A percentile compares a stretch with the other conserved stretches of the same genome.
Evolutionary conservation across 2,113 vertebrate genomes (phyloP).

Genomic region (Thermophis baileyi): DNA sequence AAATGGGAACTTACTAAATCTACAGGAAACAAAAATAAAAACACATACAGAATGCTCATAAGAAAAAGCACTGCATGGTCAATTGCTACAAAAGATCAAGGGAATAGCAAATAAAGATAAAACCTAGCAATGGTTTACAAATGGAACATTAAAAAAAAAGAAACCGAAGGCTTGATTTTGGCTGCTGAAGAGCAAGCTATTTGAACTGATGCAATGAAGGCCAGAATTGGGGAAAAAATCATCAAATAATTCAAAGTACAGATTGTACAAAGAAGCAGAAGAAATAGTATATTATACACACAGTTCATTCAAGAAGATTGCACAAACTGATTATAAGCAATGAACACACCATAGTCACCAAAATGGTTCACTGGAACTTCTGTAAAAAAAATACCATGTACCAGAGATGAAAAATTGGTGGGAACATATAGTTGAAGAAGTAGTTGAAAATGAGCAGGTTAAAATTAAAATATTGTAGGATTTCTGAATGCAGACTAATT

Average conservation of each 20-base stretch:
- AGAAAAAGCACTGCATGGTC: not conserved
- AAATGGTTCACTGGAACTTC: too few species aligned
- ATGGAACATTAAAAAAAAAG: not conserved
- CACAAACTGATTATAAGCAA: too few species aligned
- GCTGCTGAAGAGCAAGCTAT: not conserved
- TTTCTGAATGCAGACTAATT: not conserved
- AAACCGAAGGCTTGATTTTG: not conserved
- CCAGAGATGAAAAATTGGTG: not conserved
- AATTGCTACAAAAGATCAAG: not conserved
- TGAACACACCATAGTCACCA: too few species aligned
- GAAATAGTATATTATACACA: too few species aligned
- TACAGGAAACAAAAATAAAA: not conserved
- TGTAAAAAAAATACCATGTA: not conserved
- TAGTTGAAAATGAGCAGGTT: not conserved
- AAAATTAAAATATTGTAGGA: not conserved
- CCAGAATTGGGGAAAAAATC: too few species aligned
- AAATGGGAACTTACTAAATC: not conserved
- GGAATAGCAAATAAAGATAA: not conserved
- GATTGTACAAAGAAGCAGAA: too few species aligned
- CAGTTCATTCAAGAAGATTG: too few species aligned
- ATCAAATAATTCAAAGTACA: too few species aligned
- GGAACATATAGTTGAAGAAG: not conserved
- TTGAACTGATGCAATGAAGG: too few species aligned
- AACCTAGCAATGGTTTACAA: not conserved
- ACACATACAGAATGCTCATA: not conserved